Evolutionary conservation across 2,888 invertebrate genomes (phyloP).

Genomic region (Pterobdella sp.): DNA sequence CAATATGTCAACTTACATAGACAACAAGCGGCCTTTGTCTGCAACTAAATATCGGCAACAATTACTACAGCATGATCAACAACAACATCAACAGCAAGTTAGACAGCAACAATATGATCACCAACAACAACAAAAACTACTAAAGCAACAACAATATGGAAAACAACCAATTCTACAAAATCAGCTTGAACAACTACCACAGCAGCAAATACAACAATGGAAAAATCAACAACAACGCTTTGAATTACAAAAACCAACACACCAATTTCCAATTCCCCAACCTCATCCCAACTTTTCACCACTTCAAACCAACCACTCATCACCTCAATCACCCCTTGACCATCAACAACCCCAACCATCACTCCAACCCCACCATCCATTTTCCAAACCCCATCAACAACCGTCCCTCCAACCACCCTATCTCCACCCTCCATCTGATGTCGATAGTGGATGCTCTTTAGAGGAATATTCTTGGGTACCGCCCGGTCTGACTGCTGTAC

Average conservation of each 20-base stretch:
- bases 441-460: slow-evolving; percentile 91
- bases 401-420: neutral
- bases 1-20: too few species aligned
- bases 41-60: too few species aligned
- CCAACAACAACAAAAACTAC: too few species aligned
- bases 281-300: too few species aligned
- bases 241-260: too few species aligned
- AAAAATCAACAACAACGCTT: neutral
- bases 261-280: too few species aligned
- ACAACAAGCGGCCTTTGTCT: too few species aligned
- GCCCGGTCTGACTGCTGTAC: slow-evolving; percentile 86
- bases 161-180: neutral
- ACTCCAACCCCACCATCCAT: neutral
- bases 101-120: too few species aligned
- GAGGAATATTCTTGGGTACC: slow-evolving; percentile 99
- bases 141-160: too few species aligned
- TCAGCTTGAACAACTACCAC: neutral
- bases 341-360: neutral
- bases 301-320: neutral
- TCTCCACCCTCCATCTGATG: slow-evolving; percentile 65
- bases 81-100: too few species aligned
- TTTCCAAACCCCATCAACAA: neutral
- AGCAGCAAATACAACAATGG: neutral
- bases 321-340: neutral
- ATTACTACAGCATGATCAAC: too few species aligned